Percentiles rank a stretch among this genome's conserved stretches.
phyloP scores from a whole-genome alignment of 2,113 vertebrate genomes.

The Pithys albifrons region DNA sequence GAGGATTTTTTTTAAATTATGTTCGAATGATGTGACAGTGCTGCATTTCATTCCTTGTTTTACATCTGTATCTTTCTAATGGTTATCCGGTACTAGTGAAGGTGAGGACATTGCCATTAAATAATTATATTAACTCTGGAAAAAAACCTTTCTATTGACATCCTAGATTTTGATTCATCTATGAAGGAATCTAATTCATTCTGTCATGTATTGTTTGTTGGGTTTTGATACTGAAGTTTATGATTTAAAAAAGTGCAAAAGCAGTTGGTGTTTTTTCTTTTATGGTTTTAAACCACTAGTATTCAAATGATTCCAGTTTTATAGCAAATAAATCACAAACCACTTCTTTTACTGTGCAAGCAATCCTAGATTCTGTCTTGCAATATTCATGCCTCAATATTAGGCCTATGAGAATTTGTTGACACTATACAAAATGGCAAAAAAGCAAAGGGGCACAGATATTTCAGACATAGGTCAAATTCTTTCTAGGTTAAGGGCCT shows the following conservation, averaged over 20 bases:
- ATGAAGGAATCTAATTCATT: neutral
- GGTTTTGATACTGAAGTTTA: neutral
- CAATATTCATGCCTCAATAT: neutral
- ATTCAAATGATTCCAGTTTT: neutral
- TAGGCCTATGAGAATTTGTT: neutral
- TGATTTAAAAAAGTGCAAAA: neutral
- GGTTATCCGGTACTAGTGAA: neutral
- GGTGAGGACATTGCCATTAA: neutral
- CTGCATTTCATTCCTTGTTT: neutral
- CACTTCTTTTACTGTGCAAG: neutral
- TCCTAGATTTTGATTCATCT: neutral
- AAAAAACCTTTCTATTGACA: neutral
- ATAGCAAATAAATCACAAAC: neutral
- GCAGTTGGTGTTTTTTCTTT: neutral
- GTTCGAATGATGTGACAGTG: neutral
- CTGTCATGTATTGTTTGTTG: neutral
- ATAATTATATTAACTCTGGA: neutral
- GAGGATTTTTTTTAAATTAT: neutral
- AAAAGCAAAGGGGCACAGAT: neutral
- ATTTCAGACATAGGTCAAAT: neutral
- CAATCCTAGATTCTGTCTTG: neutral
- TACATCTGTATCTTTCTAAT: neutral
- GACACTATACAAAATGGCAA: neutral
- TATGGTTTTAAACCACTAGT: neutral
- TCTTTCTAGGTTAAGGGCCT: neutral